Evolutionary conservation across 2,113 vertebrate genomes (phyloP), one percentile per base, ranked within the genome.

Genomic region (Perognathus longimembris): DNA sequence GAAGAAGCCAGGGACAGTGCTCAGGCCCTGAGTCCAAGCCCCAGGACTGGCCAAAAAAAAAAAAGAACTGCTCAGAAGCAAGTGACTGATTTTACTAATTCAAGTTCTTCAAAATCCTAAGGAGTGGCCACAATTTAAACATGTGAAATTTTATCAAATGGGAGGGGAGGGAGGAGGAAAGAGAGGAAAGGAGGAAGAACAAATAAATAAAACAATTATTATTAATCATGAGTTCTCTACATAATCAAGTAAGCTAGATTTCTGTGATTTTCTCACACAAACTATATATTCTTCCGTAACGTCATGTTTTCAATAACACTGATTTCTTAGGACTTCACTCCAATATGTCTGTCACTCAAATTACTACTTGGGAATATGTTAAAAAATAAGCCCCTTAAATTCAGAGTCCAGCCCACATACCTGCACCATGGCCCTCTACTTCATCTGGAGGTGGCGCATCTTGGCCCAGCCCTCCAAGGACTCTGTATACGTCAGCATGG

Each of bases 401-500:
- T 63, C 32, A 42, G 57, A 38, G 17, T 54, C 88, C 76, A 77
- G 21, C 15, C 42, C n/a, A 9, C 40, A 3, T 92, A 98, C 98
- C 98, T 97, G 67, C 1, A 61, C 20, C 57, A 0, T 59, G 76
- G 90, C 20, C 81, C 7, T 93, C 92, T 0, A 1, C 15, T 76
- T 98, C 93, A 36, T 97, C 97, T 2, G 84, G 93, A 6, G 98
- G 95, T 0, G 80, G 73, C 0, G 97, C 95, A 4, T 99, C 98
- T 11, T 98, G 98, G 67, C 99, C 99, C 36, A 99, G 96, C 0
- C 99, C 98, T 12, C 99, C 99, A 14, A 99, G 98, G 17, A 99
- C 98, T 89, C 95, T 98, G 98, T 99, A 99, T 3, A 99, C 96
- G 36, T 99, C 99, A 0, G 99, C 97, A 12, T 99, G 99, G 24